phyloP scores from a whole-genome alignment of 2,888 invertebrate genomes.

The Galeopsomyia nigrocyanea region DNA sequence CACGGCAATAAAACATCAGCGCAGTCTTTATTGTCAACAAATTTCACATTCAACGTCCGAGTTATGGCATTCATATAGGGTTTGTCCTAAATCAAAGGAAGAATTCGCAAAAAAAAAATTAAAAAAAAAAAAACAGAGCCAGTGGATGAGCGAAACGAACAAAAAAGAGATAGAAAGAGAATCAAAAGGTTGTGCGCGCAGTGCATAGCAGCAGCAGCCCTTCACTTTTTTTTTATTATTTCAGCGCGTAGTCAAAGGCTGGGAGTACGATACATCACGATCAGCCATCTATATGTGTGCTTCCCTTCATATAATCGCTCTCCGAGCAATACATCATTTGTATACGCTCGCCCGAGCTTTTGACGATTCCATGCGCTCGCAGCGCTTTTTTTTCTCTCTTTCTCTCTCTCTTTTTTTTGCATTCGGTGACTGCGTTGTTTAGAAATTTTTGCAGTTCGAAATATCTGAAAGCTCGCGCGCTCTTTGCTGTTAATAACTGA shows the following conservation, averaged over 20 bases:
- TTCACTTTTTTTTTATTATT: slow-evolving; percentile 36
- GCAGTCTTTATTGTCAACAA: too few relatives aligned
- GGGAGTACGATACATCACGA: slow-evolving; percentile 42
- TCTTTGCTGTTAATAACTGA: too few relatives aligned
- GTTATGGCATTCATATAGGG: too few relatives aligned
- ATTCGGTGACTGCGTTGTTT: neutral
- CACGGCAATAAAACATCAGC: too few relatives aligned
- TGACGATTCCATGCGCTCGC: neutral
- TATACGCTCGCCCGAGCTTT: slow-evolving; percentile 21
- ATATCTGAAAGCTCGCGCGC: too few relatives aligned
- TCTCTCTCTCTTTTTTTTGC: neutral
- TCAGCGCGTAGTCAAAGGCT: slow-evolving; percentile 34
- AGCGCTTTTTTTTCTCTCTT: slow-evolving; percentile 2
- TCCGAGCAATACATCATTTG: slow-evolving; percentile 44
- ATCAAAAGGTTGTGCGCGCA: neutral
- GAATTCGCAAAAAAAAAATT: neutral
- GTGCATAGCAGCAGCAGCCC: neutral
- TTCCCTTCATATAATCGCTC: slow-evolving; percentile 24
- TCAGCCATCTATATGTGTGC: slow-evolving; percentile 36
- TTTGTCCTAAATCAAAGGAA: too few relatives aligned
- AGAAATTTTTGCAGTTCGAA: too few relatives aligned
- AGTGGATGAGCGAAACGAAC: neutral
- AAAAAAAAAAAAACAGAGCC: neutral
- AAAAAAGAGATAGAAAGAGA: too few relatives aligned
- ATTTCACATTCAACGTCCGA: too few relatives aligned